phyloP scores from a whole-genome alignment of 2,113 vertebrate species.

The Ibidorhyncha struthersii region DNA sequence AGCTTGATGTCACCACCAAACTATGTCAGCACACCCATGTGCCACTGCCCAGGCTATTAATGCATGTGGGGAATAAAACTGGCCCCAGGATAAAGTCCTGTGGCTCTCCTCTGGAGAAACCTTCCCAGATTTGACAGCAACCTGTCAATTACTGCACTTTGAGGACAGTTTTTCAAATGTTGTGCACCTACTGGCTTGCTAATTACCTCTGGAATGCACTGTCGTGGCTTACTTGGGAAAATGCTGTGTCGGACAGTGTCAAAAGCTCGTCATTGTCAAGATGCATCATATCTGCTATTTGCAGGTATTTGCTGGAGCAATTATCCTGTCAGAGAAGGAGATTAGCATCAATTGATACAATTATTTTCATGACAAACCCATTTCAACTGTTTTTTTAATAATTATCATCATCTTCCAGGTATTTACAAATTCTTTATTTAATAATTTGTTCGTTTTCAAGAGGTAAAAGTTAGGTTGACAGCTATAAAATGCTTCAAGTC shows the following conservation, averaged over 20 bases:
- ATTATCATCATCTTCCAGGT: background rate
- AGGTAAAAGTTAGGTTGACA: background rate
- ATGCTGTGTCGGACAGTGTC: background rate
- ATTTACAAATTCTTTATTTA: conserved; percentile 5
- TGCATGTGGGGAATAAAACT: background rate
- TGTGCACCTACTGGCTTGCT: background rate
- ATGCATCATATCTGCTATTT: conserved; percentile 30
- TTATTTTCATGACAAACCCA: conserved; percentile 6
- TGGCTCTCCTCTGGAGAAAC: background rate
- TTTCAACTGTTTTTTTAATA: background rate
- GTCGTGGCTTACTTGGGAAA: background rate
- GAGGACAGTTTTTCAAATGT: background rate
- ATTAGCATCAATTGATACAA: background rate
- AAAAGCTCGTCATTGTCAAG: conserved; percentile 4
- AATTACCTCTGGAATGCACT: background rate
- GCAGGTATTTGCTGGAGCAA: conserved; percentile 9
- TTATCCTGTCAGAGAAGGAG: conserved; percentile 30
- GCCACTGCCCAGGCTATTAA: background rate
- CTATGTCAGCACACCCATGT: background rate
- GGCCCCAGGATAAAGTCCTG: background rate
- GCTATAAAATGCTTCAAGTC: background rate
- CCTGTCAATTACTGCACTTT: background rate
- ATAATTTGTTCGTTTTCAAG: background rate
- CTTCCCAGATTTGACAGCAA: background rate
- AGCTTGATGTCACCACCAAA: background rate